Percentiles rank a stretch among this genome's conserved stretches.
phyloP scores from a whole-genome alignment of 1,140 invertebrate species.

The Drosophila ambigua region DNA sequence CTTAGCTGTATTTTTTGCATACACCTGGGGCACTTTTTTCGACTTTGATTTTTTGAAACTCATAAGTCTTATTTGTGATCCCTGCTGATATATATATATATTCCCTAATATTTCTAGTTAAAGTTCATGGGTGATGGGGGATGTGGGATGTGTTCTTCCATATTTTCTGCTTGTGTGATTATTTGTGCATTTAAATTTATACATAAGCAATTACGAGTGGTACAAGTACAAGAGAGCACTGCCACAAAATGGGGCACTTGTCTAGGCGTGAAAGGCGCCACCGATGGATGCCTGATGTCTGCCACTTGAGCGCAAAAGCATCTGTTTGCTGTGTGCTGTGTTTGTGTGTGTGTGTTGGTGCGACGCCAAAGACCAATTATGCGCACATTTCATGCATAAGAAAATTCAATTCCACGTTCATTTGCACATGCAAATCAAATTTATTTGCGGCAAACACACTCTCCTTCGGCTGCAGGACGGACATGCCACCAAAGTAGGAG shows the following conservation, averaged over 20 bases:
- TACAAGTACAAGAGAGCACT: background rate
- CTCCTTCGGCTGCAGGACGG: conserved; percentile 46
- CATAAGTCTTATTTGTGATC: no score
- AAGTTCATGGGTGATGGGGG: no score
- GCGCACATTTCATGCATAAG: conserved; percentile 82
- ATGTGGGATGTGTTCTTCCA: no score
- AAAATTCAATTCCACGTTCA: conserved; percentile 82
- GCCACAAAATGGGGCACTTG: conserved; percentile 39
- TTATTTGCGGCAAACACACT: conserved; percentile 73
- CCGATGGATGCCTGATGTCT: conserved; percentile 20
- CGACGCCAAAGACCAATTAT: conserved; percentile 65
- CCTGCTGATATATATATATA: no score
- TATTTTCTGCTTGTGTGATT: conserved; percentile 9
- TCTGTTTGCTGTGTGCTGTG: conserved; percentile 18
- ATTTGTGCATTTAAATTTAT: conserved; percentile 51
- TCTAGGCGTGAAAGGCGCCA: conserved; percentile 50
- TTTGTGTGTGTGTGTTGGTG: conserved; percentile 16
- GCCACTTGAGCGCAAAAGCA: background rate
- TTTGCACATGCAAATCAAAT: conserved; percentile 83
- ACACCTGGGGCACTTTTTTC: no score
- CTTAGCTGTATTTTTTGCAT: no score
- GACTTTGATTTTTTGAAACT: no score
- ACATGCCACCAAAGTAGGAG: conserved; percentile 29
- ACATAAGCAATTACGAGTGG: conserved; percentile 51
- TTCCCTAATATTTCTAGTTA: no score